These are phyloP conservation scores for Eulemur rufifrons DNA, from an alignment of 2,113 vertebrate species.

Conservation along the genomic window DNA sequence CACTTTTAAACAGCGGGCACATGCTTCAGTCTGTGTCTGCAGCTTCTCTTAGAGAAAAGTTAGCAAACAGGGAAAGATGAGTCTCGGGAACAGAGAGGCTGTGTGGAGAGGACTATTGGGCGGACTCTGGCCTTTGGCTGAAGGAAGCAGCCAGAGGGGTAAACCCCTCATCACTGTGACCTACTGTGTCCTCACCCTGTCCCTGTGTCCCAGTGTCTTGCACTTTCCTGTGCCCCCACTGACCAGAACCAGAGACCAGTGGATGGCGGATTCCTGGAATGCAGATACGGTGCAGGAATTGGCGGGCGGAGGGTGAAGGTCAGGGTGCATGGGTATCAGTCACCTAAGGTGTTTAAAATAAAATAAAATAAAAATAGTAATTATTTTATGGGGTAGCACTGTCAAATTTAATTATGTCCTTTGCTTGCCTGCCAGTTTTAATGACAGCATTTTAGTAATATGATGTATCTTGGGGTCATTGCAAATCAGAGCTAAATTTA, in stretches of 20 bases:
- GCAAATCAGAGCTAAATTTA: conserved; percentile 58
- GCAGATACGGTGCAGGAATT: not conserved
- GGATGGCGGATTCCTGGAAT: accelerated
- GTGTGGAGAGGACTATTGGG: not conserved
- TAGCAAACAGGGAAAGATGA: too few species aligned
- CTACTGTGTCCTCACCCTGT: not conserved
- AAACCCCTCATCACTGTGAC: accelerated
- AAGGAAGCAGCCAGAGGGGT: too few species aligned
- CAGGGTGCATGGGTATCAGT: not conserved
- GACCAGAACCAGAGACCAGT: accelerated
- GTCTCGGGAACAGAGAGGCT: not conserved
- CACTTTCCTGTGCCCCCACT: not conserved
- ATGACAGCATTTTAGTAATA: conserved; percentile 32
- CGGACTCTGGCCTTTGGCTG: not conserved
- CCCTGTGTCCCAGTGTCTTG: not conserved
- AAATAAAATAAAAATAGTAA: conserved; percentile 32
- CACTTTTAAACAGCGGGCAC: not conserved
- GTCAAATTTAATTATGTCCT: conserved; percentile 75
- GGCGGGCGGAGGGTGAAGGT: accelerated
- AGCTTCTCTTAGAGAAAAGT: not conserved
- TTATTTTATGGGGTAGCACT: conserved; percentile 75
- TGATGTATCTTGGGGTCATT: conserved; percentile 70
- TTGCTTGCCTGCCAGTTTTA: conserved; percentile 70
- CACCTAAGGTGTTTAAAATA: too few species aligned
- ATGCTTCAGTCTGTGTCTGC: not conserved